Percentiles rank a stretch among this genome's conserved stretches.
Evolutionary conservation across 1,140 invertebrate species (phyloP).

Genomic region (Heliothis virescens): DNA sequence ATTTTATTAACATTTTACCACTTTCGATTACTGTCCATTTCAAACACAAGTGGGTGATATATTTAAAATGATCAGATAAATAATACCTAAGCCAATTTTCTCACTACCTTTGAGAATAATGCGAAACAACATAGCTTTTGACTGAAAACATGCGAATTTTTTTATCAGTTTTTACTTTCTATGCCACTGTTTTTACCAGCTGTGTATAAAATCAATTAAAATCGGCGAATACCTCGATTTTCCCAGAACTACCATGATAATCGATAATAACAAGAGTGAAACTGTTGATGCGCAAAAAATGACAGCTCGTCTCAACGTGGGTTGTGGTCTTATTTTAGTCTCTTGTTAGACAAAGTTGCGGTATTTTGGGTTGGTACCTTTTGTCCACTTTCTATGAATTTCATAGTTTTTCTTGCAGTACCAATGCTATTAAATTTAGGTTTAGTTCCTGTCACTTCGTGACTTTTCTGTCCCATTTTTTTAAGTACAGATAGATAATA

Average conservation of each 20-base stretch:
- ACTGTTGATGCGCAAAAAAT: conserved; percentile 23
- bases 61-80: no score
- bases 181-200: background rate
- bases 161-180: background rate
- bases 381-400: conserved; percentile 6
- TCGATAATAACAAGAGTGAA: conserved; percentile 29
- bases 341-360: background rate
- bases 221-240: conserved; percentile 3
- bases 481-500: no score
- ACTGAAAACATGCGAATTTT: no score
- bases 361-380: background rate
- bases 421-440: no score
- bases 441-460: no score
- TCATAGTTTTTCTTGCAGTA: background rate
- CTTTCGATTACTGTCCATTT: no score
- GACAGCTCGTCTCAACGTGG: background rate
- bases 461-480: no score
- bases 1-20: no score
- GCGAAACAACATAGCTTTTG: no score
- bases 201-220: conserved; percentile 6
- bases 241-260: background rate
- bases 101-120: no score
- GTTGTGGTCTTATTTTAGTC: conserved; percentile 7
- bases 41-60: no score
- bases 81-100: no score